phyloP scores from a whole-genome alignment of 2,113 vertebrate species.

The Boleophthalmus pectinirostris region DNA sequence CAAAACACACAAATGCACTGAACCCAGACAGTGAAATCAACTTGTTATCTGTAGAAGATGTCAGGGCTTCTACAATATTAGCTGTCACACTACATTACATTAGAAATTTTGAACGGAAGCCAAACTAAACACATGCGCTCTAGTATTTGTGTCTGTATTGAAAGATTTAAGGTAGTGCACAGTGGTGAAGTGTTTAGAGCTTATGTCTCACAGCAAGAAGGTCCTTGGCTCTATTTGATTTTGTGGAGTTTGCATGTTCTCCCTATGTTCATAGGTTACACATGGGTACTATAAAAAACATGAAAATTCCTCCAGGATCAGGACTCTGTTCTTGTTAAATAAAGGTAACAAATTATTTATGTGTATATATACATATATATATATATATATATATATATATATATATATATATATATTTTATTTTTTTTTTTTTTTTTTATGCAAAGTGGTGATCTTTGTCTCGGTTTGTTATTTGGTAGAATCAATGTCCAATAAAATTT shows the following conservation, averaged over 20 bases:
- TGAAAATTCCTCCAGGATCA: too few species aligned
- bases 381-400: too few species aligned
- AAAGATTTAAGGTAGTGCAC: conserved; percentile 19
- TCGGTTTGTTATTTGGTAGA: too few species aligned
- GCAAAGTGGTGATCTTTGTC: background rate
- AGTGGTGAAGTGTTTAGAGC: background rate
- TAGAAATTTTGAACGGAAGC: conserved; percentile 16
- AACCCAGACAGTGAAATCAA: conserved; percentile 34
- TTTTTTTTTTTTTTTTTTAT: too few species aligned
- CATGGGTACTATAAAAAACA: too few species aligned
- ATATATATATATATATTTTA: too few species aligned
- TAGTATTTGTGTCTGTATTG: conserved; percentile 37
- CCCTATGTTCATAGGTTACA: background rate
- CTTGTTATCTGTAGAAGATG: conserved; percentile 27
- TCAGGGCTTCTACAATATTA: conserved; percentile 21
- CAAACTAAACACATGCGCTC: conserved; percentile 32
- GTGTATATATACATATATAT: too few species aligned
- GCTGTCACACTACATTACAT: conserved; percentile 8
- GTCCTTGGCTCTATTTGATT: background rate
- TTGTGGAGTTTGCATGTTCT: background rate
- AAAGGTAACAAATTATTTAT: too few species aligned
- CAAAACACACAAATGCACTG: conserved; percentile 23
- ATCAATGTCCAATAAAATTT: background rate
- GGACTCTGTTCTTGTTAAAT: too few species aligned
- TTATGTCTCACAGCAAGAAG: background rate